Percentiles rank a stretch among this genome's conserved stretches.
phyloP scores from a whole-genome alignment of 2,113 vertebrate genomes.

The Catharus bicknelli region DNA sequence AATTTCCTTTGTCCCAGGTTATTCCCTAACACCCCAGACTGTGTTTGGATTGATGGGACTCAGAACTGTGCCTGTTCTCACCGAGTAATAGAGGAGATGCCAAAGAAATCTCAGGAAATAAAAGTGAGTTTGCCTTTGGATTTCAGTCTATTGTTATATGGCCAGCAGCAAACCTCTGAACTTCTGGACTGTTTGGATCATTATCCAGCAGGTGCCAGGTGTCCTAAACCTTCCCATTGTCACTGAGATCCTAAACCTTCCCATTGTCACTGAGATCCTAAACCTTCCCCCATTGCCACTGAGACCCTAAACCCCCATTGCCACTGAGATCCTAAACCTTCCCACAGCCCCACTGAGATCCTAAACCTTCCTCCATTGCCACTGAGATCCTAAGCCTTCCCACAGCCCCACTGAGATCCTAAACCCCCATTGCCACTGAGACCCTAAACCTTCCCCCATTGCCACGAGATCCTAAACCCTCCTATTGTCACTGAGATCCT shows the following conservation, averaged over 20 bases:
- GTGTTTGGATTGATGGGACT: not conserved
- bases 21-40: not conserved
- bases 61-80: not conserved
- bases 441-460: not conserved
- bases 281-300: not conserved
- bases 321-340: too few relatives aligned
- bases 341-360: too few relatives aligned
- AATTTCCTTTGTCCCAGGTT: not conserved
- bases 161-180: not conserved
- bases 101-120: not conserved
- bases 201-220: not conserved
- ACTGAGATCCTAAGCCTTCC: not conserved
- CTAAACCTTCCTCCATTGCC: not conserved
- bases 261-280: too few relatives aligned
- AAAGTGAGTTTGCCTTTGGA: not conserved
- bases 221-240: not conserved
- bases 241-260: not conserved
- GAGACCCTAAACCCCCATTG: not conserved
- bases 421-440: not conserved
- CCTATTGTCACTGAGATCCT: too few relatives aligned
- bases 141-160: not conserved
- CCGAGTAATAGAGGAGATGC: not conserved
- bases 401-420: too few relatives aligned
- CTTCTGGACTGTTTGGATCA: not conserved
- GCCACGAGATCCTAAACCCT: too few relatives aligned